These are phyloP conservation scores for Orthosia gracilis DNA, from an alignment of 2,888 invertebrate genomes.

Conservation along the genomic window DNA sequence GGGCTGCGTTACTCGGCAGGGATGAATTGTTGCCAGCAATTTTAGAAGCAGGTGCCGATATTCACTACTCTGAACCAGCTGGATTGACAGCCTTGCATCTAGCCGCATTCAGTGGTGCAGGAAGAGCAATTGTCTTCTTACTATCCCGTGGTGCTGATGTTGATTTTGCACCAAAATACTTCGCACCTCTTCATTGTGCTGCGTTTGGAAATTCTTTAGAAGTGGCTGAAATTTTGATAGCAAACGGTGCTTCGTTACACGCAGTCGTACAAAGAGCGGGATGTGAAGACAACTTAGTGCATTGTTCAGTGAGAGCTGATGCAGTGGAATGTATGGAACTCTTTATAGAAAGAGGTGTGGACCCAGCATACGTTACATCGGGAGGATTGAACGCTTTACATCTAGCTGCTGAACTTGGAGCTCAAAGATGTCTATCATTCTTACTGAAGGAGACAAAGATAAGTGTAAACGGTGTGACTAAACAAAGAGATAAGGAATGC, in stretches of 20 bases:
- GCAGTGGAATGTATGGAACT: conserved; percentile 95
- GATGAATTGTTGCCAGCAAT: conserved; percentile 94
- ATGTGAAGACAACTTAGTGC: conserved; percentile 95
- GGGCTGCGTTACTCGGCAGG: conserved; percentile 94
- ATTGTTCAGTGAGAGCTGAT: conserved; percentile 96
- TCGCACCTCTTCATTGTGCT: conserved; percentile 96
- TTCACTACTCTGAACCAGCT: conserved; percentile 93
- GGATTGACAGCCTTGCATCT: conserved; percentile 95
- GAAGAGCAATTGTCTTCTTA: conserved; percentile 93
- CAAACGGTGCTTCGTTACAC: conserved; percentile 93
- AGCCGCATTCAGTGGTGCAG: conserved; percentile 94
- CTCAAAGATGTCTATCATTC: conserved; percentile 93
- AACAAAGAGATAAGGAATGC: conserved; percentile 94
- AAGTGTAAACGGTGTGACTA: conserved; percentile 93
- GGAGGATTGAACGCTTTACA: conserved; percentile 95
- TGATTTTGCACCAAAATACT: conserved; percentile 93
- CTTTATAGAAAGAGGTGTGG: conserved; percentile 94
- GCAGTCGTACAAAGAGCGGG: conserved; percentile 93
- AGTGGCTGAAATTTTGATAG: conserved; percentile 94
- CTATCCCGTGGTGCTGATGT: conserved; percentile 93
- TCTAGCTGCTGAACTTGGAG: conserved; percentile 95
- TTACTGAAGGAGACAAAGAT: conserved; percentile 94
- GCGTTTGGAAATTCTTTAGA: conserved; percentile 96
- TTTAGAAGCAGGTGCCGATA: conserved; percentile 92
- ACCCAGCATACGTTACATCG: conserved; percentile 94